phyloP scores from a whole-genome alignment of 2,113 vertebrate species.

The Miniopterus natalensis region DNA sequence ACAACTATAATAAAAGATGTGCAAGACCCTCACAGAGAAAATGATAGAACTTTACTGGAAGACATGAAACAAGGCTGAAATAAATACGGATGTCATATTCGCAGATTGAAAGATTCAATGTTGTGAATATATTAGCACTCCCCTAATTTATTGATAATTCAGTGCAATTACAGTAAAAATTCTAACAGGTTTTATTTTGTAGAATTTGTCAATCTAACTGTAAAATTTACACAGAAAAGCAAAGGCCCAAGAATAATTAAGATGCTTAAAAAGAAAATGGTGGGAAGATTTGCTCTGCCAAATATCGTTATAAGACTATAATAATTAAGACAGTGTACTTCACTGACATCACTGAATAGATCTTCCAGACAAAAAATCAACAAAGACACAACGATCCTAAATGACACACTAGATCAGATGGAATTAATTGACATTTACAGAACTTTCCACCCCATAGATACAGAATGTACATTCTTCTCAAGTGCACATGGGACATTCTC shows the following conservation, averaged over 20 bases:
- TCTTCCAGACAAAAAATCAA: too few species aligned
- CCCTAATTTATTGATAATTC: not conserved
- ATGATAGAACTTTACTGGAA: not conserved
- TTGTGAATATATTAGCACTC: not conserved
- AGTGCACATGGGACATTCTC: too few species aligned
- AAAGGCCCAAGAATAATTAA: slow-evolving; percentile 24
- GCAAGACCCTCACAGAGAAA: not conserved
- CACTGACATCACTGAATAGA: too few species aligned
- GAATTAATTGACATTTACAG: too few species aligned
- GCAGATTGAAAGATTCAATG: not conserved
- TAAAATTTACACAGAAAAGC: not conserved
- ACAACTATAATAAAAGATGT: slow-evolving; percentile 21
- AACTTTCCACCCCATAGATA: too few species aligned
- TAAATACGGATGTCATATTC: not conserved
- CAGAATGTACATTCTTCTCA: too few species aligned
- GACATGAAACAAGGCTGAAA: slow-evolving; percentile 25
- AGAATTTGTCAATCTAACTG: not conserved
- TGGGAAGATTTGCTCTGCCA: not conserved
- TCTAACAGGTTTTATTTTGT: not conserved
- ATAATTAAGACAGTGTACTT: not conserved
- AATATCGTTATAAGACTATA: not conserved
- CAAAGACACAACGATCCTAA: too few species aligned
- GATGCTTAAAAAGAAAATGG: not conserved
- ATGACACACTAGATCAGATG: too few species aligned
- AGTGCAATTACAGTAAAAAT: not conserved